Base-by-base conservation (phyloP, 2,797 vertebrate species). In the Pseudochromis fuscus region DNA sequence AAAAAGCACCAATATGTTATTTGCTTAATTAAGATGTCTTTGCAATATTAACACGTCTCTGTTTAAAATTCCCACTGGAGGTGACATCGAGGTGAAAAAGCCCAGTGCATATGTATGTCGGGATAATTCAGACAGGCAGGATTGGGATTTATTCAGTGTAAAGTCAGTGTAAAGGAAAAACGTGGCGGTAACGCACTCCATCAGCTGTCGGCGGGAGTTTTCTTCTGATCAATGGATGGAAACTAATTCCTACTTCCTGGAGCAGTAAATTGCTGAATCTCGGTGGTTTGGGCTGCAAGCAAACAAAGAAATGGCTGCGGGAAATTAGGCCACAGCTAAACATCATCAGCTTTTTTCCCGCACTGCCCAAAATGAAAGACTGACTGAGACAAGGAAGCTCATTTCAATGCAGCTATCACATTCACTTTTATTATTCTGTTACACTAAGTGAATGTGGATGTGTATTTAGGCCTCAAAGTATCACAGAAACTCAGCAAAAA, bases 1-100 rank as follows among this genome's bases (percentile, higher is more conserved):
- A 62, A 73, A n/a, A 58, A 15, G 15, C 38, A 59, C 25, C 52
- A 37, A 51, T 63, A 21, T 77, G 56, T 72, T 65, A 35, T 72
- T 55, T 68, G 64, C 42, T 38, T 33, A 8, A 74, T 78, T 78
- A 59, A 75, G 48, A 42, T 49, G 64, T 64, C 33, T 40, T 72
- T 40, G 19, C 33, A 7, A 6, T 60, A 56, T 45, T 60, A 63
- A 79, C 56, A 38, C 23, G 2, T 60, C 48, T 19, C 27, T 57
- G 49, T 19, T 74, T 49, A 52, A 63, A 77, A 67, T 35, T 50
- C 28, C 37, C 21, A 50, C 19, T n/a, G 13, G 19, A 61, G 7
- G 44, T 19, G 23, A 52, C 58, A 45, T 4, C 0, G 67, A 52
- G 18, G 28, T 55, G 40, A 77, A 56, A 60, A 62, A 18, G 49